Base-by-base conservation (phyloP, 2,888 invertebrate species). In the Ditylenchus weischeri region DNA sequence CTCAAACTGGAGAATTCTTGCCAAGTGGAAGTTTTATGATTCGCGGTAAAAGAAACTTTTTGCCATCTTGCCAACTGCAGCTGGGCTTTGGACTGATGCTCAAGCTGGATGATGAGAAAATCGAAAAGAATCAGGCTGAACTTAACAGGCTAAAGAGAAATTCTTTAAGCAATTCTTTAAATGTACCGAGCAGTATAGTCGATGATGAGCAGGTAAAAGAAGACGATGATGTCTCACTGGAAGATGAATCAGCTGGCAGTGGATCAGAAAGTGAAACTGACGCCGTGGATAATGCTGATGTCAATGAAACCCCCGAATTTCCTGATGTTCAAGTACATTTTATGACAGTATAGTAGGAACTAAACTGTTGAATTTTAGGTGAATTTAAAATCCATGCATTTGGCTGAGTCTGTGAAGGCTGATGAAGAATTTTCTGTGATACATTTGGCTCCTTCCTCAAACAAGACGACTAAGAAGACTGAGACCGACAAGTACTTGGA, bases 1-100 rank as follows among this genome's bases (percentile, higher is more conserved):
- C 98, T 0, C 98, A 96, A 0, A 90, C 92, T 11, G 98, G 98
- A 69, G 96, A 99, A 86, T 98, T 93, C 85, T 88, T 98, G 69
- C 90, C 91, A 1, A 93, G 95, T 0, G 98, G 94, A 50, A 74
- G 75, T 78, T 95, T 95, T 86, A 94, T 95, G 93, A 90, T 95
- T 77, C 88, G 96, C 69, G 85, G 98, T 49, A 62, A 54, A 10
- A 54, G 96, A 86, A 96, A 96, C 86, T 96, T 91, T 84, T 86
- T 98, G 62, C 93, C 94, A 0, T 92, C 93, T 11, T 89, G 90
- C 63, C 91, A 93, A 80, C 87, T 98, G 50, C 89, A 92, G 72
- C 90, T 96, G 87, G 96, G 98, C 0, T 89, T 98, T 83, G 92
- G 91, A 66, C 90, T 98, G 78, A 85, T 98, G 73, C 98, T 96